Conservation (phyloP, 2,888 invertebrate species). For the Leptothorax acervorum region DNA sequence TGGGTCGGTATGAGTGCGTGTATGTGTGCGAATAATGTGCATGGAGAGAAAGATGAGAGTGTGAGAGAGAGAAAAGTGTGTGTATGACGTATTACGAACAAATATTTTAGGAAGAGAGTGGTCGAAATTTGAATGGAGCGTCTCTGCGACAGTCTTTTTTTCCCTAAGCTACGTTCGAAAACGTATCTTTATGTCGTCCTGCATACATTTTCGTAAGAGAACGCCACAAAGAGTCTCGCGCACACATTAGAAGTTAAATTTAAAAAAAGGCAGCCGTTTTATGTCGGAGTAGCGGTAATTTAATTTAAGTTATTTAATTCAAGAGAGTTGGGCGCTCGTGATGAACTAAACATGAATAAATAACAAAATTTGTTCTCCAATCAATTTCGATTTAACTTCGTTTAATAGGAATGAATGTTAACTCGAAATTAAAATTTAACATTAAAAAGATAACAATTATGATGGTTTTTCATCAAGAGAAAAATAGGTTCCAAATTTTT, state of each 20-base stretch:
- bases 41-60: constrained; percentile 3
- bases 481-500: not conserved
- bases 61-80: not conserved
- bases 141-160: constrained; percentile 35
- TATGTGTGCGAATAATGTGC: constrained; percentile 30
- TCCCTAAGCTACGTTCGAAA: constrained; percentile 42
- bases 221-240: not conserved
- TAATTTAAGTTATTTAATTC: not conserved
- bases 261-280: not conserved
- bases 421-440: constrained; percentile 18
- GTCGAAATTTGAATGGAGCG: constrained; percentile 47
- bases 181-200: constrained; percentile 31
- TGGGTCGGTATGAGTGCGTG: constrained; percentile 45
- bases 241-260: not conserved
- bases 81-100: constrained; percentile 23
- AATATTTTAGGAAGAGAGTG: constrained; percentile 52
- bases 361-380: not conserved
- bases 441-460: not conserved
- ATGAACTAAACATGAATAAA: not conserved
- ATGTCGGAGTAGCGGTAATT: not conserved
- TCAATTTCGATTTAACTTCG: not conserved
- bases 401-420: constrained; percentile 12
- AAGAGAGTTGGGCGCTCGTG: not conserved
- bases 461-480: not conserved
- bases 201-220: constrained; percentile 24